Conservation (phyloP, 2,797 vertebrate genomes). For the Mycteria americana region DNA sequence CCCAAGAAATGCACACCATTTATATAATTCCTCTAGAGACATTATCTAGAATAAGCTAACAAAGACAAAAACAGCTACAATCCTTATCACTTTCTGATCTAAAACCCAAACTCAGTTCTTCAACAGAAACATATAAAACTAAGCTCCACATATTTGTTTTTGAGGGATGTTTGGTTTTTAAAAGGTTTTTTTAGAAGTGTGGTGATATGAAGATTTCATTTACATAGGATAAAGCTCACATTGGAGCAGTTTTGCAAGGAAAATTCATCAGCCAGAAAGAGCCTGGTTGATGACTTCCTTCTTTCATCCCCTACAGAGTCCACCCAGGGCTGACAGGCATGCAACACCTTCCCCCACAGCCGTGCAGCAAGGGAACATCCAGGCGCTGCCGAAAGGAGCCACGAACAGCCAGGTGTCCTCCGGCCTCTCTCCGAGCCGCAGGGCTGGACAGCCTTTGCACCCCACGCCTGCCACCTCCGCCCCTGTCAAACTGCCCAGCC, state of each 20-base stretch:
- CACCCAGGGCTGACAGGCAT: accelerated
- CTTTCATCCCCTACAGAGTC: not conserved
- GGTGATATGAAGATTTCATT: accelerated
- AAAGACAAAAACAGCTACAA: not conserved
- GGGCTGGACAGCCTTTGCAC: not conserved
- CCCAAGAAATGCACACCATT: not conserved
- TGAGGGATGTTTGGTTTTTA: not conserved
- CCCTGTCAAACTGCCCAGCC: accelerated
- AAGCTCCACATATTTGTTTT: not conserved
- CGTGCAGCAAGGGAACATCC: accelerated
- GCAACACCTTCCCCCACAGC: accelerated
- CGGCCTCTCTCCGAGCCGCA: not conserved
- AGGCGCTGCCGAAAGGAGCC: accelerated
- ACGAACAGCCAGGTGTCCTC: accelerated
- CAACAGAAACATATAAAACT: not conserved
- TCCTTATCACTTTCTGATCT: not conserved
- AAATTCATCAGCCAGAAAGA: not conserved
- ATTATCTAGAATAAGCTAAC: not conserved
- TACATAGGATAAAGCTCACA: not conserved
- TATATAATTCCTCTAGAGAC: not conserved
- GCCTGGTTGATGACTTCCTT: not conserved
- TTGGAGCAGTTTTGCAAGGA: not conserved
- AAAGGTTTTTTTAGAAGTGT: not conserved
- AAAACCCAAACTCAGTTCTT: not conserved
- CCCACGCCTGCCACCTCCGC: no score